Base-by-base conservation (phyloP, 2,888 invertebrate genomes). In the Penaeus monodon region DNA sequence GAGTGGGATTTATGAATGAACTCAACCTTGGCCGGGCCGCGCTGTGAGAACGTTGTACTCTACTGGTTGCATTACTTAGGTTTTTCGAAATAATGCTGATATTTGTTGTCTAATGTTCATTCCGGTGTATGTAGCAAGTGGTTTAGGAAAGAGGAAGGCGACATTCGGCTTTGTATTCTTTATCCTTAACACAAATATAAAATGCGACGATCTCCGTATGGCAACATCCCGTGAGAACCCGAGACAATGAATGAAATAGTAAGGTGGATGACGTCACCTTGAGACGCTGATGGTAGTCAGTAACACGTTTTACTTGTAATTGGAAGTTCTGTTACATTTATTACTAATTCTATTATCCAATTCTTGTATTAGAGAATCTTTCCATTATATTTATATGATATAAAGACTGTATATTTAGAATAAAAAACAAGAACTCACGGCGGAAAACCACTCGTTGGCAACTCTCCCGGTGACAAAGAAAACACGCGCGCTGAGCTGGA, bases 181-280 rank as follows among this genome's bases (percentile, higher is more conserved):
- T 57, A 57, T 57, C 57, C 57, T 57, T 17, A 57, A 57, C 57
- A 57, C 57, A 57, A 57, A 57, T 57, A 57, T 20, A 3, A 57
- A 57, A 57, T 57, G 2, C 17, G 57, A 20, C 2, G 57, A 14
- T 20, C 57, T 57, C 57, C 57, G 57, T 57, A 22, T 44, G 76
- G 76, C 76, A 76, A 76, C 44, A 76, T 68, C 49, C 44, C 77
- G 84, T 77, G 84, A 64, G 84, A 77, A 74, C 64, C 77, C 66
- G 66, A 8, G 77, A 77, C 84, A 66, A 84, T 84, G 84, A 84
- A 84, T 84, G 84, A 84, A 84, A 77, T 84, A 84, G 84, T 84
- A 84, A 84, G 77, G 77, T 27, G 29, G 12, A 29, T 84, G 84
- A 84, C 84, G 77, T 77, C 84, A 84, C 27, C 70, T 24, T 63